Evolutionary conservation across 2,113 vertebrate species (phyloP).

Genomic region (Gnathonemus echidnorhynchus): DNA sequence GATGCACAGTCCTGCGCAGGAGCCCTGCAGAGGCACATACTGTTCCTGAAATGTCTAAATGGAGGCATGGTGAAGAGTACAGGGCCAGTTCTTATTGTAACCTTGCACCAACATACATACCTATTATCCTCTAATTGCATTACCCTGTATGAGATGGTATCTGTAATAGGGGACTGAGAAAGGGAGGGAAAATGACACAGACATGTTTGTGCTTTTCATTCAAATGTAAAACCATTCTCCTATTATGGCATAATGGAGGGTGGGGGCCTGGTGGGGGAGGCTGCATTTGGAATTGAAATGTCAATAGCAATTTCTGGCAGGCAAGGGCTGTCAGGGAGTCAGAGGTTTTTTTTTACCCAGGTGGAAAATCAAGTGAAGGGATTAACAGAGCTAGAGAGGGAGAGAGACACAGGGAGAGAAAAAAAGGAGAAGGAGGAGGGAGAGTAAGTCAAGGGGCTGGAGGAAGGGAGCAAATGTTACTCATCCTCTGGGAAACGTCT

Average conservation of each 20-base stretch:
- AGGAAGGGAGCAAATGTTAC: conserved; percentile 31
- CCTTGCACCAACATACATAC: conserved; percentile 64
- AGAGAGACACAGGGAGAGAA: conserved; percentile 29
- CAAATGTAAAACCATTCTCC: conserved; percentile 79
- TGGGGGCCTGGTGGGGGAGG: conserved; percentile 47
- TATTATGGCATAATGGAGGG: conserved; percentile 70
- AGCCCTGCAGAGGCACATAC: neutral
- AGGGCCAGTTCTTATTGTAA: conserved; percentile 64
- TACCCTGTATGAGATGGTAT: conserved; percentile 63
- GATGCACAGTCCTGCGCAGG: neutral
- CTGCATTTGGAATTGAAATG: conserved; percentile 74
- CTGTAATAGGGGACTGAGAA: conserved; percentile 63
- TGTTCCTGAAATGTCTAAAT: neutral
- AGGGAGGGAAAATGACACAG: conserved; percentile 45
- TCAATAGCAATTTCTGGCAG: conserved; percentile 85
- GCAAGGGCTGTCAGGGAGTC: conserved; percentile 58
- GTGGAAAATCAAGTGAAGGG: conserved; percentile 51
- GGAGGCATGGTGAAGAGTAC: conserved; percentile 30
- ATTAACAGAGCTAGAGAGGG: conserved; percentile 36
- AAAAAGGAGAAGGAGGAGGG: neutral
- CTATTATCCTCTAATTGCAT: conserved; percentile 74
- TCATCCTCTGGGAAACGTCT: conserved; percentile 42
- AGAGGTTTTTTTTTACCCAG: conserved; percentile 49
- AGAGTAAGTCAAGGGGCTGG: neutral
- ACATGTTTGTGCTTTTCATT: conserved; percentile 75